A percentile compares a stretch with the other conserved stretches of the same genome.
These are phyloP conservation scores for Tetramorium simillimum DNA, from an alignment of 1,140 invertebrate species.

Conservation along the genomic window DNA sequence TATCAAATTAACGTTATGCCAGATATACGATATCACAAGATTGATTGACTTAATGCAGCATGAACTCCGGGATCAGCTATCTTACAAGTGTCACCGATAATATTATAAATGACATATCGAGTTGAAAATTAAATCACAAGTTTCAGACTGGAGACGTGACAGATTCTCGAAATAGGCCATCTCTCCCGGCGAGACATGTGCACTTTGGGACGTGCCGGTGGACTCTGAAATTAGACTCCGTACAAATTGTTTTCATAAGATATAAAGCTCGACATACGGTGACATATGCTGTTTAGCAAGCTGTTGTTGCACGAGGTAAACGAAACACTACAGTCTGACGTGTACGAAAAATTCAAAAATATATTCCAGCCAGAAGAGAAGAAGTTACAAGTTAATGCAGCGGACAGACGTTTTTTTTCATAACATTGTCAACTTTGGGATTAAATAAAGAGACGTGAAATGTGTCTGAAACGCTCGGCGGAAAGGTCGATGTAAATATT, in stretches of 20 bases:
- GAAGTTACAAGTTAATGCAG: neutral
- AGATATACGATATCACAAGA: neutral
- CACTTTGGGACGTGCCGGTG: neutral
- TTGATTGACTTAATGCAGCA: neutral
- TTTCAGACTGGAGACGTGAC: neutral
- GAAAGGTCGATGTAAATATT: neutral
- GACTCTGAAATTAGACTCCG: conserved; percentile 28
- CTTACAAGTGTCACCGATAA: neutral
- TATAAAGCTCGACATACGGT: neutral
- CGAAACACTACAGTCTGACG: neutral
- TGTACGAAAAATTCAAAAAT: neutral
- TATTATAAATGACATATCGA: conserved; percentile 13
- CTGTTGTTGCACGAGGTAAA: neutral
- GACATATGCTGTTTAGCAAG: neutral
- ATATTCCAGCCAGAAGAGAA: too few species aligned
- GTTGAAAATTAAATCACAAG: conserved; percentile 35
- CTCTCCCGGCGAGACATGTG: conserved; percentile 30
- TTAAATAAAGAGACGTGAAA: neutral
- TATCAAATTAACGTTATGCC: neutral
- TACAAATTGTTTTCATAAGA: conserved; percentile 21
- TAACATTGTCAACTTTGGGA: neutral
- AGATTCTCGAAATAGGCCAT: conserved; percentile 43
- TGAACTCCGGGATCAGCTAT: neutral
- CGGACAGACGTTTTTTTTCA: neutral
- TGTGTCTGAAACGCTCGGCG: neutral